Evolutionary conservation across 1,140 invertebrate genomes (phyloP).

Genomic region (Drosophila navojoa): DNA sequence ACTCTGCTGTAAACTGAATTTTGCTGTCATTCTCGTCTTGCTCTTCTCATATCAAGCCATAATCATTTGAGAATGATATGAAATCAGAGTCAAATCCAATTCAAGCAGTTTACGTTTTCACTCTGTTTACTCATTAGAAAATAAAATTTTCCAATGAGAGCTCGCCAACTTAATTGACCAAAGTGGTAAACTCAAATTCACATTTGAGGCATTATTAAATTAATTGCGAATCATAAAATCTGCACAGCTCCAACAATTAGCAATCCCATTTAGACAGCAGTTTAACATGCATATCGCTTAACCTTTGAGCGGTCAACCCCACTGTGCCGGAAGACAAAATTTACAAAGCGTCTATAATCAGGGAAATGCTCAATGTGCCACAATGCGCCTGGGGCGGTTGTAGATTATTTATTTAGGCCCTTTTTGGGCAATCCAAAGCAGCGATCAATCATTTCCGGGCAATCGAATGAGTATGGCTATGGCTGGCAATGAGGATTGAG

Average conservation of each 20-base stretch:
- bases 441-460: constrained; percentile 76
- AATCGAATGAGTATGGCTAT: constrained; percentile 66
- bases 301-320: constrained; percentile 59
- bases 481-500: constrained; percentile 11
- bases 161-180: no score
- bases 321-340: not conserved
- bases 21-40: no score
- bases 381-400: constrained; percentile 34
- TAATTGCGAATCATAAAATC: not conserved
- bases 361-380: constrained; percentile 51
- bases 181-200: no score
- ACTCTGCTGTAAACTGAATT: no score
- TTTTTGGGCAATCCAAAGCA: constrained; percentile 39
- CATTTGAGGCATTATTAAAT: not conserved
- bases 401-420: constrained; percentile 65
- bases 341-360: constrained; percentile 14
- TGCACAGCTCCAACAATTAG: not conserved
- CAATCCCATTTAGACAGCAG: no score
- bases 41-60: no score
- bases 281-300: constrained; percentile 34
- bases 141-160: no score
- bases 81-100: no score
- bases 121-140: no score
- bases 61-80: no score
- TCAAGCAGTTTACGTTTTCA: no score